Evolutionary conservation across 2,797 vertebrate genomes (phyloP).

Genomic region (Chrosomus eos): DNA sequence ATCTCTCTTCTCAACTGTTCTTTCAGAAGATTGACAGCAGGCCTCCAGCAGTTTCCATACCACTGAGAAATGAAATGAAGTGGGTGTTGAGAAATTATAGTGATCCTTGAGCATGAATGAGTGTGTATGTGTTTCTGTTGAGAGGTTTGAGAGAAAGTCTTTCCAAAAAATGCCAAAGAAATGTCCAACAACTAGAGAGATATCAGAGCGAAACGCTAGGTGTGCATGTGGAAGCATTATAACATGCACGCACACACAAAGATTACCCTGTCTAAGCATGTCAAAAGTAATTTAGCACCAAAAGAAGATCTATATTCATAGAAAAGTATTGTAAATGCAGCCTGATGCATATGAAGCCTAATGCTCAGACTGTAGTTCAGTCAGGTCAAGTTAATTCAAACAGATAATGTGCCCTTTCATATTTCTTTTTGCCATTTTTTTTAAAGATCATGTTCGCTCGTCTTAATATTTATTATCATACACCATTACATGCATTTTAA

Average conservation of each 20-base stretch:
- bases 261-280: constrained; percentile 14
- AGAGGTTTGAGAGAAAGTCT: constrained; percentile 51
- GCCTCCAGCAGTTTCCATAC: constrained; percentile 4
- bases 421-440: background rate
- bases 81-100: constrained; percentile 18
- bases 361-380: background rate
- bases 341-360: background rate
- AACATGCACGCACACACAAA: constrained; percentile 69
- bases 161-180: constrained; percentile 68
- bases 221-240: constrained; percentile 65
- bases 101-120: constrained; percentile 19
- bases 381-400: background rate
- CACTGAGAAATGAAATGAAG: constrained; percentile 8
- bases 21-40: constrained; percentile 53
- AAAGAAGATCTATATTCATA: constrained; percentile 26
- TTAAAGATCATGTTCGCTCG: background rate
- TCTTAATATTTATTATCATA: constrained; percentile 48
- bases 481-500: background rate
- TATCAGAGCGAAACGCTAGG: constrained; percentile 59
- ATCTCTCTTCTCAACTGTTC: constrained; percentile 44
- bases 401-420: constrained; percentile 63
- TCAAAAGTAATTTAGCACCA: constrained; percentile 15
- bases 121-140: constrained; percentile 42
- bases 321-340: background rate
- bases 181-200: constrained; percentile 66